Base-by-base conservation (phyloP, 2,113 vertebrate genomes). In the Empidonax alnorum region DNA sequence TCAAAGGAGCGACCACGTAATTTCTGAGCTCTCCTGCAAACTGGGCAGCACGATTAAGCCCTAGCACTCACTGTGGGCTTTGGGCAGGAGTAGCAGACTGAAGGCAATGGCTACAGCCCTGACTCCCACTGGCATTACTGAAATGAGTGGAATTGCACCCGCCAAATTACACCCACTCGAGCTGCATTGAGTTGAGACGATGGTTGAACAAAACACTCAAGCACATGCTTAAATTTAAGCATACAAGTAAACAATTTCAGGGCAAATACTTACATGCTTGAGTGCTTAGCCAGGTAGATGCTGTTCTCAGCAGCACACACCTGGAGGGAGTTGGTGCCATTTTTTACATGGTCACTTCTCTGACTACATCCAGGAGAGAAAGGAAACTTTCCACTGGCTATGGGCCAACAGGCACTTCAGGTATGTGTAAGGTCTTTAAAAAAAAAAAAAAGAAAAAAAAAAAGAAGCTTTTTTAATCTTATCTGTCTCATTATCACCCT, bases 401-500 rank as follows among this genome's bases (percentile, higher is more conserved):
- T 31, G 55, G 33, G 55, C 95, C 92, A 94, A 63, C 28, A 94
- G 44, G 82, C 66, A 94, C 91, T 92, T 89, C 90, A 94, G 90
- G 94, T 95, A 93, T 96, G 73, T 92, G 90, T 96, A 88, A 94
- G 91, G 61, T 69, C 75, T 90, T 88, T 4, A 10, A 67, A 61
- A 59, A 44, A 44, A 39, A 75, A 77, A 61, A 55, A 75, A 77
- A 61, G 50, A 75, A 77, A 66, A 59, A 44, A 44, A 39, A 75
- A 77, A 66, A 55, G 55, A 56, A 6, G 5, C 22, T 49, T 79
- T 85, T 88, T 78, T 84, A 93, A 84, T 89, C 93, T 80, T 96
- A 95, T 97, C 96, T 74, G 81, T 85, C 92, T 98, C 96, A 94
- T 97, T 97, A 97, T 98, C 97, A 86, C 59, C 44, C 96, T 98